Evolutionary conservation across 2,113 vertebrate species (phyloP).

Genomic region (Sinosuthora webbiana): DNA sequence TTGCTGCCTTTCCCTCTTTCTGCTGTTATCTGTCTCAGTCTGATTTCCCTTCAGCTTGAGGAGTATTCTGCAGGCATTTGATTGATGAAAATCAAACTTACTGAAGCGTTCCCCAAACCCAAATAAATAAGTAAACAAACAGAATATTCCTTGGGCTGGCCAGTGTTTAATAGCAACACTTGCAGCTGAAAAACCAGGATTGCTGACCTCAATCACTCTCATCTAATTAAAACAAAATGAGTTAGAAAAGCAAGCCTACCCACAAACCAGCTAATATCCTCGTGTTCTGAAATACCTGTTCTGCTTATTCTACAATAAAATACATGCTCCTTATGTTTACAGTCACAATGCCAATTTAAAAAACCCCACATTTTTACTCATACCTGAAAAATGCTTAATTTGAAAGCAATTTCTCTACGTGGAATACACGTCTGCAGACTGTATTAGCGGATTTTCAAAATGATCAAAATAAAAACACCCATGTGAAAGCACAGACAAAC

Average conservation of each 20-base stretch:
- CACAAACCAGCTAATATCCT: neutral
- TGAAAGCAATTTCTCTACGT: neutral
- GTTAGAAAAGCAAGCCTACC: slow-evolving; percentile 2
- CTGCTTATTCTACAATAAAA: neutral
- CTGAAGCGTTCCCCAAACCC: neutral
- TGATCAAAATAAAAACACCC: slow-evolving; percentile 23
- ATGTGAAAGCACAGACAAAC: slow-evolving; percentile 59
- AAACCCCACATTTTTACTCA: neutral
- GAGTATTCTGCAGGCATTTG: neutral
- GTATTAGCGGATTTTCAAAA: neutral
- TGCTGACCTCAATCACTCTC: neutral
- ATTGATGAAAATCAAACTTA: neutral
- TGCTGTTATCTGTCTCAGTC: neutral
- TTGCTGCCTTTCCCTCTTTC: neutral
- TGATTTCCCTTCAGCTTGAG: neutral
- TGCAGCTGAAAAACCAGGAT: neutral
- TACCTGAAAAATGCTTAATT: neutral
- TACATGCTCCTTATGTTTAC: neutral
- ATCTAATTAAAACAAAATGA: neutral
- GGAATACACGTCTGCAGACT: neutral
- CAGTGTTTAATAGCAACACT: neutral
- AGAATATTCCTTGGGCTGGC: neutral
- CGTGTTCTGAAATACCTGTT: neutral
- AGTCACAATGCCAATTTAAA: neutral
- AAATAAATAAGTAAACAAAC: slow-evolving; percentile 7